Evolutionary conservation across 2,797 vertebrate genomes (phyloP).

Genomic region (Acipenser oxyrinchus): DNA sequence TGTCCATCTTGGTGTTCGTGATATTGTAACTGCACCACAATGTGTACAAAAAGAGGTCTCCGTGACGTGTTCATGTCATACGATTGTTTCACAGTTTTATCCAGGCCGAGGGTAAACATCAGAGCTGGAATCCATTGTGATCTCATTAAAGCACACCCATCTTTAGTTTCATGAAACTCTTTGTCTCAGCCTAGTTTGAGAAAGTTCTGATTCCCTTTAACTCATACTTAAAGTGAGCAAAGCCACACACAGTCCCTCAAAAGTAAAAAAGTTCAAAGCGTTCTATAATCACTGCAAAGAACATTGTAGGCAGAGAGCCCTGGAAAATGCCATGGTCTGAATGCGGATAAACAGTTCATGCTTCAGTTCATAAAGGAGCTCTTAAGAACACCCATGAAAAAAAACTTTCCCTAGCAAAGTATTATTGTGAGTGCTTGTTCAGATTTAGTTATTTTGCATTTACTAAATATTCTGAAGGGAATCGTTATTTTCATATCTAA

Average conservation of each 20-base stretch:
- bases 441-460: conserved; percentile 24
- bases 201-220: conserved; percentile 1
- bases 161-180: no score
- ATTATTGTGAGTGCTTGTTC: conserved; percentile 14
- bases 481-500: background rate
- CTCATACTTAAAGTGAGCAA: background rate
- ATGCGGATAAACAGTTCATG: conserved; percentile 32
- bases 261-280: no score
- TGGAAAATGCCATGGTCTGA: conserved; percentile 16
- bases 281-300: background rate
- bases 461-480: conserved; percentile 5
- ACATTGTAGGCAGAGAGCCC: background rate
- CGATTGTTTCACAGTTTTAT: no score
- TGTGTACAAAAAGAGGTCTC: no score
- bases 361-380: conserved; percentile 29
- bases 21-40: no score
- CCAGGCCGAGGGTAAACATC: background rate
- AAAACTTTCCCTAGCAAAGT: conserved; percentile 22
- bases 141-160: background rate
- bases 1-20: no score
- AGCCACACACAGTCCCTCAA: background rate
- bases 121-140: background rate
- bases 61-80: no score
- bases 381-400: conserved; percentile 30
- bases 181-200: background rate